Evolutionary conservation across 2,888 invertebrate species (phyloP).

Genomic region (Spicauda simplicius): DNA sequence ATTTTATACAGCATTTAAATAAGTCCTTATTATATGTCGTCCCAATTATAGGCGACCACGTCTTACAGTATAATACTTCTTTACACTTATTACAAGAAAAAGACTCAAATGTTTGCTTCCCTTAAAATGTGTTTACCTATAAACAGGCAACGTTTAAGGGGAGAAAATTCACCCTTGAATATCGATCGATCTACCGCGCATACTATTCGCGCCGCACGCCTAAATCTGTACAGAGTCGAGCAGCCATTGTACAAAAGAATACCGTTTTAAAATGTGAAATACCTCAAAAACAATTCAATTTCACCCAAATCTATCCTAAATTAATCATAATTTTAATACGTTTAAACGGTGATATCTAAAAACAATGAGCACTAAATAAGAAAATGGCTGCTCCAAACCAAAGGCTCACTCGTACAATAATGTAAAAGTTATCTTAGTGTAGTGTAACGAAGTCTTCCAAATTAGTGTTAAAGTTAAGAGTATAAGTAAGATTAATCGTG

Average conservation of each 20-base stretch:
- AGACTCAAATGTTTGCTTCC: not conserved
- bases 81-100: too few species aligned
- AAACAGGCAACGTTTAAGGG: constrained; percentile 37
- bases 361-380: constrained; percentile 44
- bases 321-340: not conserved
- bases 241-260: constrained; percentile 66
- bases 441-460: constrained; percentile 81
- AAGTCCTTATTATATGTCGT: too few species aligned
- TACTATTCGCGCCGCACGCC: constrained; percentile 56
- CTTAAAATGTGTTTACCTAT: not conserved
- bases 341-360: constrained; percentile 38
- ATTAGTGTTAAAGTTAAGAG: constrained; percentile 48
- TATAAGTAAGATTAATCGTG: constrained; percentile 5
- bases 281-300: constrained; percentile 39
- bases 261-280: constrained; percentile 62
- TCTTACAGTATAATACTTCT: too few species aligned
- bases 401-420: constrained; percentile 49
- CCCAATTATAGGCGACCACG: too few species aligned
- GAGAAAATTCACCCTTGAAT: constrained; percentile 46
- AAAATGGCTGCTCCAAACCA: constrained; percentile 65
- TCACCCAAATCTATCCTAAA: constrained; percentile 32
- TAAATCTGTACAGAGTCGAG: constrained; percentile 51
- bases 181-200: constrained; percentile 76
- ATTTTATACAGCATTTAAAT: too few species aligned
- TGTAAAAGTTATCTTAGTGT: constrained; percentile 55